These are phyloP conservation scores for Pachliopta kotzebuea DNA, from an alignment of 2,888 invertebrate species.

Conservation along the genomic window DNA sequence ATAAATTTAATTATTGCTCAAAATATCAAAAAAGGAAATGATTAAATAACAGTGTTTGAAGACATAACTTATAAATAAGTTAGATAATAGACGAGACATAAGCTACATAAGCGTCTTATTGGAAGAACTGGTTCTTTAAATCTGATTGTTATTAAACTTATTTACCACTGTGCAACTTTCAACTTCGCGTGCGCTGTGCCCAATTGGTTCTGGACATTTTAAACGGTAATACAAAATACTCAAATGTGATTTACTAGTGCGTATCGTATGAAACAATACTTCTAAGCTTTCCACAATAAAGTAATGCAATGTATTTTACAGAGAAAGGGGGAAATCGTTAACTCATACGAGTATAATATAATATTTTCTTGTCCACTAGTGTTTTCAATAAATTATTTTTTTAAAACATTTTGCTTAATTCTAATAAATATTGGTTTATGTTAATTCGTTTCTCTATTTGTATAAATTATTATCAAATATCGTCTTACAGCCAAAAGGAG, in stretches of 20 bases:
- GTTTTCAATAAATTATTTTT: too few species aligned
- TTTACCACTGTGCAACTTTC: conserved; percentile 23
- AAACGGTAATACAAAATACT: conserved; percentile 7
- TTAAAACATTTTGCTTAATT: too few species aligned
- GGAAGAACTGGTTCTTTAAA: conserved; percentile 19
- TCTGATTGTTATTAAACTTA: conserved; percentile 17
- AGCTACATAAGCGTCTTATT: conserved; percentile 20
- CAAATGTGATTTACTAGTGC: conserved; percentile 1
- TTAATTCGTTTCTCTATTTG: too few species aligned
- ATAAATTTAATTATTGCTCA: not conserved
- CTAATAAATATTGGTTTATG: too few species aligned
- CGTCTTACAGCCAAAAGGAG: too few species aligned
- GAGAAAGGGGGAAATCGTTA: not conserved
- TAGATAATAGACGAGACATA: conserved; percentile 15
- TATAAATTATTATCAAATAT: too few species aligned
- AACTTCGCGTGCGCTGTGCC: conserved; percentile 15
- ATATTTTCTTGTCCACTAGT: too few species aligned
- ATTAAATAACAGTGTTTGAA: conserved; percentile 7
- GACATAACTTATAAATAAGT: conserved; percentile 6
- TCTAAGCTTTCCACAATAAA: conserved; percentile 2
- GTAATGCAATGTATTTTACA: not conserved
- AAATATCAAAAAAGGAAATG: conserved; percentile 6
- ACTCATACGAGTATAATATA: too few species aligned
- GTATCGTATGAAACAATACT: not conserved
- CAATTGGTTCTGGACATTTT: conserved; percentile 22